phyloP scores from a whole-genome alignment of 2,888 invertebrate species.

The Ctena decussata region DNA sequence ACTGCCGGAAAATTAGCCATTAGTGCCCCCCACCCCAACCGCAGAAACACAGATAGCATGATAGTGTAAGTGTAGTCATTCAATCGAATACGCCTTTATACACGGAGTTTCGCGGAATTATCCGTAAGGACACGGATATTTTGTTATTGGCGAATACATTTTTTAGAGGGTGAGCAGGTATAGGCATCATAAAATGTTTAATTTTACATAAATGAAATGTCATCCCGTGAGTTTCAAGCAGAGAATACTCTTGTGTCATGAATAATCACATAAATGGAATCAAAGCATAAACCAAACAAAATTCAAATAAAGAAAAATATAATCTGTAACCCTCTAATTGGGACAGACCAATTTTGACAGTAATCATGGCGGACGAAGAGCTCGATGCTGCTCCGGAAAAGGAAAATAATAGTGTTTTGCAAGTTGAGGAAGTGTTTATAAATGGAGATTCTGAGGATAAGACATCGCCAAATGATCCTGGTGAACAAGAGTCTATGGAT shows the following conservation, averaged over 20 bases:
- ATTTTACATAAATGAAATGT: no score
- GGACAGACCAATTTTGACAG: conserved; percentile 50
- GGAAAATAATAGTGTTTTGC: conserved; percentile 62
- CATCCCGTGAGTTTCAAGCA: no score
- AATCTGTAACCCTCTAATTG: conserved; percentile 34
- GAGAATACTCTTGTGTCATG: no score
- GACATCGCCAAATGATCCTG: conserved; percentile 65
- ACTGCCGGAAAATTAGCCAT: no score
- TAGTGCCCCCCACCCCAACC: no score
- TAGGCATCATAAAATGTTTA: no score
- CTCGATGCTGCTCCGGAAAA: conserved; percentile 70
- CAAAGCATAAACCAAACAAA: no score
- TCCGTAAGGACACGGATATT: not conserved
- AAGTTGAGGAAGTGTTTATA: conserved; percentile 77
- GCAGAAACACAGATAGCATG: no score
- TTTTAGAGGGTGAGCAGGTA: not conserved
- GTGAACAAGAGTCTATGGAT: conserved; percentile 68
- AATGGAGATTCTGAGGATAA: conserved; percentile 78
- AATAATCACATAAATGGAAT: no score
- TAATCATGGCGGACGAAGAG: conserved; percentile 80
- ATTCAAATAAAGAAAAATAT: no score
- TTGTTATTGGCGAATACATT: not conserved
- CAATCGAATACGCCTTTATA: not conserved
- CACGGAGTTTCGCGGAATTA: not conserved
- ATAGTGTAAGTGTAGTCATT: no score